Evolutionary conservation across 2,113 vertebrate genomes (phyloP).

Genomic region (Eira barbara): DNA sequence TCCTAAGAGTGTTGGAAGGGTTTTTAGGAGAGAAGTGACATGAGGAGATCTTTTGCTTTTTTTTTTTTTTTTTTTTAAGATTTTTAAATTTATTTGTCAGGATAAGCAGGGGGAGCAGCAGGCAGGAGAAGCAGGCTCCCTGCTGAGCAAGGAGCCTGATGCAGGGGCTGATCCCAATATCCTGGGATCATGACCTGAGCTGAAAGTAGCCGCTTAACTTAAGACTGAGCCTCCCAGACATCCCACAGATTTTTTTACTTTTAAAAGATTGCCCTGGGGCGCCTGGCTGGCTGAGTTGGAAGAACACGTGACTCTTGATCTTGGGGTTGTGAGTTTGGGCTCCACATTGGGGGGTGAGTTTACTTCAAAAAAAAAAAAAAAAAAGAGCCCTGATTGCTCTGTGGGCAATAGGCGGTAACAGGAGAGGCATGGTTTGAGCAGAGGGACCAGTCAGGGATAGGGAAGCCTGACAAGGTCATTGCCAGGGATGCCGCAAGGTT

Average conservation of each 20-base stretch:
- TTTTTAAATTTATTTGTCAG: too few species aligned
- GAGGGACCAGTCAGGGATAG: not conserved
- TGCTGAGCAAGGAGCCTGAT: too few species aligned
- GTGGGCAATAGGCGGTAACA: not conserved
- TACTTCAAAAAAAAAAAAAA: not conserved
- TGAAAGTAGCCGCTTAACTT: too few species aligned
- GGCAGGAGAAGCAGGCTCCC: too few species aligned
- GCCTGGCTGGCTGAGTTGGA: not conserved
- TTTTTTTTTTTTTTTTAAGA: too few species aligned
- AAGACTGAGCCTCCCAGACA: too few species aligned
- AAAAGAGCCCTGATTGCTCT: not conserved
- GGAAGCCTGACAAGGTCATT: not conserved
- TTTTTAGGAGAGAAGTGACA: not conserved
- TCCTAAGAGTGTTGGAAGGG: too few species aligned
- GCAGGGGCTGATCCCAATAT: too few species aligned
- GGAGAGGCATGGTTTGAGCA: not conserved
- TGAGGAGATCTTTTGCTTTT: not conserved
- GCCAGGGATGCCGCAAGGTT: rapidly evolving
- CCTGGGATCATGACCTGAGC: too few species aligned
- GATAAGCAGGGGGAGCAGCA: too few species aligned
- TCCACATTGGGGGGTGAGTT: not conserved
- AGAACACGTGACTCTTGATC: not conserved
- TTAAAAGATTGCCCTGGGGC: not conserved
- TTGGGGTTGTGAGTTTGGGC: not conserved
- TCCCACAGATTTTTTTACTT: too few species aligned